Evolutionary conservation across 2,797 vertebrate genomes (phyloP), one percentile per base, ranked within the genome.

Genomic region (Acipenser transmontanus): DNA sequence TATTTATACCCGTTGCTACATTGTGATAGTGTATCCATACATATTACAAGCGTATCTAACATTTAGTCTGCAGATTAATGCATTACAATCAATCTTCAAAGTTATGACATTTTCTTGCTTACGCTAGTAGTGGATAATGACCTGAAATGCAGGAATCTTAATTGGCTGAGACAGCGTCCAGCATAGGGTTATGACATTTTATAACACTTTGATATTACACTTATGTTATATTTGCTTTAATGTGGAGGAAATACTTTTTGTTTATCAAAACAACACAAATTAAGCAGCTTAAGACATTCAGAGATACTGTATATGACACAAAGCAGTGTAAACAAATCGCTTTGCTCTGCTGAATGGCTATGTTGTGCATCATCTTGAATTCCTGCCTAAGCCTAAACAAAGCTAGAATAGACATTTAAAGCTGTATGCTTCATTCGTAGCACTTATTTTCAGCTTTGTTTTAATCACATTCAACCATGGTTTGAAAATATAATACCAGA

Each of bases 281-380:
- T 79, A 76, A 80, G 72, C 76, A 66, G 66, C 77, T 81, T 77
- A 82, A 65, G 68, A 73, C 76, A 77, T 49, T 13, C 9, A 80
- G 73, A 69, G 76, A 78, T 71, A n/a, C n/a, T n/a, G n/a, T n/a
- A 77, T 59, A 71, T 70, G 64, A 69, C 75, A 75, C 72, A 70
- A 77, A 82, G 71, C 80, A 78, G 74, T 79, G 52, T 79, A 78
- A 80, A 72, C 71, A 80, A 77, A 82, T 84, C 76, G 77, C 77
- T 80, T 85, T 34, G 34, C 77, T 69, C 72, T 72, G 65, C 75
- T 74, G 70, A 71, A 68, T 79, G 77, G 69, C 76, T 66, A 74
- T 82, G 85, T 84, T 88, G 81, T 86, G 80, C 82, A 77, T 80
- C 78, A 73, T 76, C 82, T 82, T 85, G 80, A 88, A 86, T 83